phyloP scores from a whole-genome alignment of 2,888 invertebrate species.

The Epistrophe grossulariae region DNA sequence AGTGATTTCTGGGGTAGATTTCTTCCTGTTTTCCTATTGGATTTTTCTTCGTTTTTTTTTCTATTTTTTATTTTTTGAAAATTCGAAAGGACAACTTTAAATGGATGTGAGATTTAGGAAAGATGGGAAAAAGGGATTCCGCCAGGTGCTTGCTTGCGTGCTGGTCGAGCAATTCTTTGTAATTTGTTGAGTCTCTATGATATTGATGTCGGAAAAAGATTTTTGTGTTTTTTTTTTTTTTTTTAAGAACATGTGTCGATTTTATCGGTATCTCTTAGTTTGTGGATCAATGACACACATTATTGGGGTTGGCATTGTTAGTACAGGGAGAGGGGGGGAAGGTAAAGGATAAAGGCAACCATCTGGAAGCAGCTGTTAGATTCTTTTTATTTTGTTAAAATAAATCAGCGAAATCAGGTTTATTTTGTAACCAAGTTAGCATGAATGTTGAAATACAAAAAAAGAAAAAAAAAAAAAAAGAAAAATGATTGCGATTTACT shows the following conservation, averaged over 20 bases:
- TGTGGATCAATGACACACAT: slow-evolving; percentile 66
- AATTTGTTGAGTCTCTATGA: slow-evolving; percentile 66
- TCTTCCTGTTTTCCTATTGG: slow-evolving; percentile 31
- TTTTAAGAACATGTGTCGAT: slow-evolving; percentile 62
- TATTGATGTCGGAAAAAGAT: slow-evolving; percentile 49
- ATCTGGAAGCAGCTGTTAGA: slow-evolving; percentile 48
- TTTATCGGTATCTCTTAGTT: slow-evolving; percentile 66
- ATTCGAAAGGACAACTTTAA: slow-evolving; percentile 56
- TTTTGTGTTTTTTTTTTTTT: background rate
- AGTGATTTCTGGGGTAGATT: slow-evolving; percentile 66
- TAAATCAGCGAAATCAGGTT: slow-evolving; percentile 61
- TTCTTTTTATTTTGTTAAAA: slow-evolving; percentile 26
- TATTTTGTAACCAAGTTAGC: slow-evolving; percentile 61
- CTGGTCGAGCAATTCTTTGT: slow-evolving; percentile 69
- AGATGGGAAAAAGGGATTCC: slow-evolving; percentile 52
- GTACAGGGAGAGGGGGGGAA: background rate
- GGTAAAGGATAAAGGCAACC: slow-evolving; percentile 8
- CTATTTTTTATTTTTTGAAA: slow-evolving; percentile 7
- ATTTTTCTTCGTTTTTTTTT: background rate
- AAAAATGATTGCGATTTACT: slow-evolving; percentile 41
- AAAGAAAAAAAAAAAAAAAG: slow-evolving; percentile 18
- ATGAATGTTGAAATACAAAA: slow-evolving; percentile 42
- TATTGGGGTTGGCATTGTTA: slow-evolving; percentile 29
- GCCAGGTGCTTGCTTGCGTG: slow-evolving; percentile 71
- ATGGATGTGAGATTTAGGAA: slow-evolving; percentile 49